Conservation (phyloP, 2,888 invertebrate species). For the Tenthredo scrophulariae region DNA sequence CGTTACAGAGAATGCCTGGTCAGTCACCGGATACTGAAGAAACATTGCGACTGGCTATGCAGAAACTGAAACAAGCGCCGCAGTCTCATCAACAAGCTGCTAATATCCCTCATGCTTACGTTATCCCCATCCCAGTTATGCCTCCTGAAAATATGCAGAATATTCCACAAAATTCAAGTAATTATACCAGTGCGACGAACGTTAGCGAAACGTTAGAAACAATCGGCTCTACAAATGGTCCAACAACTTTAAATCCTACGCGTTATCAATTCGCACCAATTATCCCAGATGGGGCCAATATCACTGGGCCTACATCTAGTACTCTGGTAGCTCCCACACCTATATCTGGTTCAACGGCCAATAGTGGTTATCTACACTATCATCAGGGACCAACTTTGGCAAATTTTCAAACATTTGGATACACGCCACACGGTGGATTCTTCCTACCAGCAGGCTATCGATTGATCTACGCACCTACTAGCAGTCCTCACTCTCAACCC, state of each 20-base stretch:
- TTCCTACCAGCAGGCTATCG: slow-evolving; percentile 75
- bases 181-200: slow-evolving; percentile 52
- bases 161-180: slow-evolving; percentile 60
- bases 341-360: slow-evolving; percentile 57
- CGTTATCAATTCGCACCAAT: slow-evolving; percentile 72
- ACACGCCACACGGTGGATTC: slow-evolving; percentile 73
- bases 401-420: slow-evolving; percentile 73
- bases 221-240: slow-evolving; percentile 61
- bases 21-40: slow-evolving; percentile 75
- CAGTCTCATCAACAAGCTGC: slow-evolving; percentile 62
- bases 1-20: slow-evolving; percentile 71
- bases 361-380: slow-evolving; percentile 67
- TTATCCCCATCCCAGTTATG: slow-evolving; percentile 76
- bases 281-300: slow-evolving; percentile 66
- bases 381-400: slow-evolving; percentile 69
- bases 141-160: slow-evolving; percentile 74
- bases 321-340: slow-evolving; percentile 67
- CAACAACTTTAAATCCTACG: slow-evolving; percentile 63
- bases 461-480: slow-evolving; percentile 72
- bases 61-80: slow-evolving; percentile 72
- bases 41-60: slow-evolving; percentile 75
- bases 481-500: slow-evolving; percentile 69
- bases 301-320: slow-evolving; percentile 60
- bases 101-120: slow-evolving; percentile 74
- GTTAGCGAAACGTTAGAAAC: slow-evolving; percentile 53